These are phyloP conservation scores for Tanypteryx hageni DNA, from an alignment of 2,888 invertebrate species.

Conservation along the genomic window DNA sequence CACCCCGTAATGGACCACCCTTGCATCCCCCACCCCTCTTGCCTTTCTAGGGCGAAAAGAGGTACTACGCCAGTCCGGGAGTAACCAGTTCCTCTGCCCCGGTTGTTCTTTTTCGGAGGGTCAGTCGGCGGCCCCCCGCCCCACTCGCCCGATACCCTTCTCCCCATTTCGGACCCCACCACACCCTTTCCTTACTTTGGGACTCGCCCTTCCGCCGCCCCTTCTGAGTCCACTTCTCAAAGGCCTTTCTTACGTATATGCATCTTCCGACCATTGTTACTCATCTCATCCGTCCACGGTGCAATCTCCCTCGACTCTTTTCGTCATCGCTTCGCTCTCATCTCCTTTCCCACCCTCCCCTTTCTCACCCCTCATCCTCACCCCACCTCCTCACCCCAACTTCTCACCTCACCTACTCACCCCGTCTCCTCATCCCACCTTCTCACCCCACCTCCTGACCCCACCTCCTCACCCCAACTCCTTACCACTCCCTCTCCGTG, in stretches of 20 bases:
- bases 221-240: too few species aligned
- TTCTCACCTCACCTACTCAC: neutral
- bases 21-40: neutral
- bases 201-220: too few species aligned
- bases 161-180: too few species aligned
- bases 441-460: neutral
- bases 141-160: neutral
- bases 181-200: too few species aligned
- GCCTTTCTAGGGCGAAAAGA: neutral
- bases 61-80: neutral
- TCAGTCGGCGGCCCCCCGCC: neutral
- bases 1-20: neutral
- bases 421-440: neutral
- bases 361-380: neutral
- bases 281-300: too few species aligned
- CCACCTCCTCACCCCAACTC: too few species aligned
- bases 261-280: too few species aligned
- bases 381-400: slow-evolving; percentile 14
- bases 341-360: neutral
- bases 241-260: too few species aligned
- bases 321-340: too few species aligned
- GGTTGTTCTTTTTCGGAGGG: neutral
- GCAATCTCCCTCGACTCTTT: too few species aligned
- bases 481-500: too few species aligned
- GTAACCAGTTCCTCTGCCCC: neutral